Percentiles rank a stretch among this genome's conserved stretches.
Evolutionary conservation across 2,888 invertebrate genomes (phyloP).

Genomic region (Polydrusus pterygomalis): DNA sequence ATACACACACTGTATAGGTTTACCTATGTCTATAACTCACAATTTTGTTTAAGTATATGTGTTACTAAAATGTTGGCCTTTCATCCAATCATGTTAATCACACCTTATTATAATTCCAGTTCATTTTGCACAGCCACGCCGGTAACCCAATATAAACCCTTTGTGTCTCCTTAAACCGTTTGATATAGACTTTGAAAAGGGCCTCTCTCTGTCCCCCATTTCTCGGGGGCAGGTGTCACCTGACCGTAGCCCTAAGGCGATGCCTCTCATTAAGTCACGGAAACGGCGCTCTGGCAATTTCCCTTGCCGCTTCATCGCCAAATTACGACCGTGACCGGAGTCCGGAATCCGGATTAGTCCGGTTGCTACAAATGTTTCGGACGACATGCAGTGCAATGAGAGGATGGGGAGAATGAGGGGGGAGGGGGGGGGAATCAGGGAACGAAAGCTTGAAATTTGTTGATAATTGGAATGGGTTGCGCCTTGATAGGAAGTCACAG

Average conservation of each 20-base stretch:
- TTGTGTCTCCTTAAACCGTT: slow-evolving; percentile 40
- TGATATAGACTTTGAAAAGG: slow-evolving; percentile 38
- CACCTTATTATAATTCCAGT: too few relatives aligned
- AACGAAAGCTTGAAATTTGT: slow-evolving; percentile 31
- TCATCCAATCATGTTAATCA: too few relatives aligned
- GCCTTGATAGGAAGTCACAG: slow-evolving; percentile 47
- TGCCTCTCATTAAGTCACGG: slow-evolving; percentile 72
- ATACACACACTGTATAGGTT: too few relatives aligned
- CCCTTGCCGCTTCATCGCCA: slow-evolving; percentile 70
- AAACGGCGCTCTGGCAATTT: slow-evolving; percentile 73
- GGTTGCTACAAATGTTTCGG: slow-evolving; percentile 56
- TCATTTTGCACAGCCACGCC: too few relatives aligned
- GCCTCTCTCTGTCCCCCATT: slow-evolving; percentile 12
- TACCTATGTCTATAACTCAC: too few relatives aligned
- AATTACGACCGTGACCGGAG: slow-evolving; percentile 72
- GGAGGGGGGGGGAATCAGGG: not conserved
- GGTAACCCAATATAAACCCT: not conserved
- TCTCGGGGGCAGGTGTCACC: slow-evolving; percentile 56
- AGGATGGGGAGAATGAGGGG: slow-evolving; percentile 4
- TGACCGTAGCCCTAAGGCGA: slow-evolving; percentile 65
- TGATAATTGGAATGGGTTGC: slow-evolving; percentile 50
- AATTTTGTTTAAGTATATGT: too few relatives aligned
- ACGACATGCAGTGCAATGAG: slow-evolving; percentile 47
- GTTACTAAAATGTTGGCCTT: too few relatives aligned
- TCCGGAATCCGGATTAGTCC: slow-evolving; percentile 60